phyloP scores from a whole-genome alignment of 2,113 vertebrate species.

The Mastomys coucha region DNA sequence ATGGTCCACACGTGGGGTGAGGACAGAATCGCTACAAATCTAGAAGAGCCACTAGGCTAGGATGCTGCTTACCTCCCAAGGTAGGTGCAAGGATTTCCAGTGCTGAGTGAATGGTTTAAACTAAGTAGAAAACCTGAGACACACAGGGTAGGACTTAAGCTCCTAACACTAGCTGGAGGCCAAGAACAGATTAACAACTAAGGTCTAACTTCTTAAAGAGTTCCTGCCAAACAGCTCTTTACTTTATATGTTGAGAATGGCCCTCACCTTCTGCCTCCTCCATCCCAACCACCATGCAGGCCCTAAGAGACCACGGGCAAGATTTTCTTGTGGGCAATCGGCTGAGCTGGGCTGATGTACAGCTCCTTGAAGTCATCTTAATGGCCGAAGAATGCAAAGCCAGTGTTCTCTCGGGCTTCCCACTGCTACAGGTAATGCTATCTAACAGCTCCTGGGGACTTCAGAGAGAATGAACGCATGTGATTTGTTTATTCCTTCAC shows the following conservation, averaged over 20 bases:
- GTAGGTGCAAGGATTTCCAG: neutral
- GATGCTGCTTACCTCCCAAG: neutral
- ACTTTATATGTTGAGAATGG: neutral
- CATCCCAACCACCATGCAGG: constrained; percentile 82
- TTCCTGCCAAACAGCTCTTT: neutral
- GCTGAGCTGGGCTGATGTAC: constrained; percentile 91
- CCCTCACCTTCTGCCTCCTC: neutral
- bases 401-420: constrained; percentile 87
- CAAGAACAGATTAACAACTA: neutral
- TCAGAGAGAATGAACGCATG: neutral
- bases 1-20: neutral
- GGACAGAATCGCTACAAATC: neutral
- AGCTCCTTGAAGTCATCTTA: constrained; percentile 91
- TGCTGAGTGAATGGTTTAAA: neutral
- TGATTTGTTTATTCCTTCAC: neutral
- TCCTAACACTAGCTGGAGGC: neutral
- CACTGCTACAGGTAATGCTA: constrained; percentile 80
- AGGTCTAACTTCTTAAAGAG: neutral
- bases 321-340: constrained; percentile 90
- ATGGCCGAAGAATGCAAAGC: constrained; percentile 91
- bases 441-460: neutral
- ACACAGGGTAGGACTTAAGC: neutral
- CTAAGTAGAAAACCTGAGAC: neutral
- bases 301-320: constrained; percentile 82
- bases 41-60: neutral